phyloP scores from a whole-genome alignment of 2,797 vertebrate genomes.

The Alosa sapidissima region DNA sequence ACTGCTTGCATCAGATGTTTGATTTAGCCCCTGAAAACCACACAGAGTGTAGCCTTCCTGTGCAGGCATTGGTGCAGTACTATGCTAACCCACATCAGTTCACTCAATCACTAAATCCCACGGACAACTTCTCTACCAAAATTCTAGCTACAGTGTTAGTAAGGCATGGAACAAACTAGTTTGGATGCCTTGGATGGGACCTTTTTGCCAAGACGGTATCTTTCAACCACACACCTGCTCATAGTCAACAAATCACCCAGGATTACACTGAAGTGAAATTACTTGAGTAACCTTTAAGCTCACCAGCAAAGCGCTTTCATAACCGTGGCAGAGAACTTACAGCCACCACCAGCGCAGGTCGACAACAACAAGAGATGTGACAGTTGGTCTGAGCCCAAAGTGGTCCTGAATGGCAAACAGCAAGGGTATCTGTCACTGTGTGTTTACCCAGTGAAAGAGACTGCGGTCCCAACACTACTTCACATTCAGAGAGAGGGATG shows the following conservation, averaged over 20 bases:
- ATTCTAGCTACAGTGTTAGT: no score
- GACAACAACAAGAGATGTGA: background rate
- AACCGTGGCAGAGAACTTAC: background rate
- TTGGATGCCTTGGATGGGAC: no score
- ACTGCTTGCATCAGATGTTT: background rate
- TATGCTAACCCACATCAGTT: no score
- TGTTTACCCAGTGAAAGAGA: background rate
- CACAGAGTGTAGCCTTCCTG: background rate
- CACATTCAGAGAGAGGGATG: background rate
- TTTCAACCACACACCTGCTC: no score
- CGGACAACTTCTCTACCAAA: no score
- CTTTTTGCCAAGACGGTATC: no score
- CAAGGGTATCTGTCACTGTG: background rate
- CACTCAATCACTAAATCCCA: no score
- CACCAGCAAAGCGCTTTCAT: background rate
- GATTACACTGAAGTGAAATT: background rate
- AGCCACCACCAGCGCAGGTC: background rate
- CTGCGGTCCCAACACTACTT: slow-evolving; percentile 1
- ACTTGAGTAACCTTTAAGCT: background rate
- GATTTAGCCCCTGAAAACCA: background rate
- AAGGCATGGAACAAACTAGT: no score
- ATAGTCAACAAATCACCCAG: background rate
- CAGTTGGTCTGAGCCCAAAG: background rate
- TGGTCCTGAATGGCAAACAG: background rate
- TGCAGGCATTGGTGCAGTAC: background rate